A percentile compares a stretch with the other conserved stretches of the same genome.
These are phyloP conservation scores for Chrysina gloriosa DNA, from an alignment of 2,888 invertebrate species.

Conservation along the genomic window DNA sequence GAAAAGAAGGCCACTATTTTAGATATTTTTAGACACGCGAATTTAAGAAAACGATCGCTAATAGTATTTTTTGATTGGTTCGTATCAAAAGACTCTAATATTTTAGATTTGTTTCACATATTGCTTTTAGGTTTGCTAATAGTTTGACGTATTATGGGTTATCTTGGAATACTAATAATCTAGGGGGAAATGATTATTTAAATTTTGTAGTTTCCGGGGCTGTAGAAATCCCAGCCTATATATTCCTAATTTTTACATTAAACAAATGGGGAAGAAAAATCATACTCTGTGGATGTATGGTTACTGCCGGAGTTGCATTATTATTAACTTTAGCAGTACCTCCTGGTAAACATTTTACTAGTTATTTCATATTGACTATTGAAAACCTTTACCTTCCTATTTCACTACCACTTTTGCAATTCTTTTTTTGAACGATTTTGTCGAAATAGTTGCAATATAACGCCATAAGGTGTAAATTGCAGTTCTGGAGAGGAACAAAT, in stretches of 20 bases:
- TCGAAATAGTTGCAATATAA: no score
- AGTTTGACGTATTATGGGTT: constrained; percentile 83
- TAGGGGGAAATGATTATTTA: constrained; percentile 78
- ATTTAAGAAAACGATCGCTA: constrained; percentile 73
- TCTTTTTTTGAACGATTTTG: no score
- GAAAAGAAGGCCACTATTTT: constrained; percentile 67
- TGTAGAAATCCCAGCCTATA: constrained; percentile 82
- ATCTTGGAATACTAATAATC: constrained; percentile 79
- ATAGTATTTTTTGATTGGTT: constrained; percentile 81
- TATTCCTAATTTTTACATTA: constrained; percentile 73
- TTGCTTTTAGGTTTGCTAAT: constrained; percentile 79
- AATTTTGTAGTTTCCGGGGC: constrained; percentile 80
- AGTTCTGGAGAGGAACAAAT: no score
- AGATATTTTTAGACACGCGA: constrained; percentile 74
- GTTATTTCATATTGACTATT: no score
- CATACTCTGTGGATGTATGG: constrained; percentile 77
- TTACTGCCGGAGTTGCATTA: constrained; percentile 71
- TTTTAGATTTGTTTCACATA: neutral
- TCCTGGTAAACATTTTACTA: no score
- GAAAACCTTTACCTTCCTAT: no score
- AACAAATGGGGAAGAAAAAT: constrained; percentile 78
- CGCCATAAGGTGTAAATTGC: no score
- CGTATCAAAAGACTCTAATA: neutral
- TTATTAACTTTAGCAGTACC: constrained; percentile 72
- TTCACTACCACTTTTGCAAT: no score